These are phyloP conservation scores for Tipula helvola DNA, from an alignment of 2,888 invertebrate species.

Conservation along the genomic window DNA sequence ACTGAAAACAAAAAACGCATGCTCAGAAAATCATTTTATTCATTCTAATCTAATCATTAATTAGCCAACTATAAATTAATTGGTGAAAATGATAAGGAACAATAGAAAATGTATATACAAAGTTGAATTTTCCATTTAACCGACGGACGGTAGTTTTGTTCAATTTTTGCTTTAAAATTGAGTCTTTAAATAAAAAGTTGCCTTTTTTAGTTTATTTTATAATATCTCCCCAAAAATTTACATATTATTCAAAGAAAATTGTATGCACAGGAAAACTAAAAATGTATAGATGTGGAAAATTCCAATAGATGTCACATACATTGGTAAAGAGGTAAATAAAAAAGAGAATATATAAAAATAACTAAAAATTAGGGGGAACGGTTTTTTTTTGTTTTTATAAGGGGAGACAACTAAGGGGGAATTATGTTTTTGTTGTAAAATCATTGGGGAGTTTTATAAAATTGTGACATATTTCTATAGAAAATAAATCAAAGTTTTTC, in stretches of 20 bases:
- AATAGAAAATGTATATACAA: neutral
- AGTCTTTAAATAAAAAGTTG: neutral
- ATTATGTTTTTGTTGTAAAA: neutral
- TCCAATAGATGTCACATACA: neutral
- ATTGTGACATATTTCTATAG: neutral
- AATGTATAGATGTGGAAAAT: neutral
- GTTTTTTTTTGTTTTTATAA: neutral
- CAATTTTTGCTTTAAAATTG: neutral
- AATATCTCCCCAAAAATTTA: neutral
- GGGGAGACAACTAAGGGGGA: neutral
- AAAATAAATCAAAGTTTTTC: too few relatives aligned
- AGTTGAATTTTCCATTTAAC: neutral
- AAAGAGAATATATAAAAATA: neutral
- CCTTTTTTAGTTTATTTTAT: neutral
- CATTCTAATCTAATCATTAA: neutral
- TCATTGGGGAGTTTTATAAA: neutral
- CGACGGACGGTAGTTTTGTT: neutral
- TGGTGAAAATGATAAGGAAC: neutral
- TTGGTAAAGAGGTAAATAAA: neutral
- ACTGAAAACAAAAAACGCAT: neutral
- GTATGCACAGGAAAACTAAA: neutral
- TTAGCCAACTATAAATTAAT: neutral
- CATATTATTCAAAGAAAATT: neutral
- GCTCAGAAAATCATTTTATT: neutral
- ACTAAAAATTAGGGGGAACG: neutral